These are phyloP conservation scores for Charanyca ferruginea DNA, from an alignment of 2,888 invertebrate genomes.

Conservation along the genomic window DNA sequence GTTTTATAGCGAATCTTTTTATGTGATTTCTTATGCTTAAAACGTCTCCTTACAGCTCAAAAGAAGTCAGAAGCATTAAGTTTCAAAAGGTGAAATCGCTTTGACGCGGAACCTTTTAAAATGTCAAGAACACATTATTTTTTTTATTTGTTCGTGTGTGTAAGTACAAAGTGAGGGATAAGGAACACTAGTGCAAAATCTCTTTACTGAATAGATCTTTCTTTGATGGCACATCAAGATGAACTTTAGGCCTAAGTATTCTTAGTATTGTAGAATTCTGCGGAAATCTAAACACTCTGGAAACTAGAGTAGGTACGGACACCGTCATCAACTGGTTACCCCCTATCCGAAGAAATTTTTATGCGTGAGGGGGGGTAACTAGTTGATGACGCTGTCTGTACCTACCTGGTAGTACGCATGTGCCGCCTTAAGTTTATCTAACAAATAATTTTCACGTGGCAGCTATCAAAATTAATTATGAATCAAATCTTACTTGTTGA, in stretches of 20 bases:
- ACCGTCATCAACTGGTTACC: no score
- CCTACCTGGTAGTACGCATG: not conserved
- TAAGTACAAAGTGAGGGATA: constrained; percentile 41
- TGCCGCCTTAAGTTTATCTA: constrained; percentile 12
- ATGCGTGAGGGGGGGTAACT: no score
- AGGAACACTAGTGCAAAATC: constrained; percentile 15
- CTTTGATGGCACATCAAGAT: not conserved
- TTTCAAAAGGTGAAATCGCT: constrained; percentile 73
- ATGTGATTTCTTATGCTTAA: constrained; percentile 75
- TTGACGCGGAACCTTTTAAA: constrained; percentile 68
- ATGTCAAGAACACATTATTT: constrained; percentile 62
- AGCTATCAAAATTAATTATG: constrained; percentile 56
- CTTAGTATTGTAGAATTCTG: not conserved
- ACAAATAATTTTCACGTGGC: constrained; percentile 17
- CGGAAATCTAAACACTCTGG: not conserved
- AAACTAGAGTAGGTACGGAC: not conserved
- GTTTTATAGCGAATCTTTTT: constrained; percentile 75
- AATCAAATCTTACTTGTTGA: constrained; percentile 55
- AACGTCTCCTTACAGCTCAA: constrained; percentile 68
- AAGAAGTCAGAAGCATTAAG: constrained; percentile 73
- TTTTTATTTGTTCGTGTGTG: constrained; percentile 46
- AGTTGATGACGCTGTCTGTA: no score
- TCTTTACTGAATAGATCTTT: constrained; percentile 6
- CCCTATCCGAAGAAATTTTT: no score
- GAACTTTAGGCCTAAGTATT: not conserved